These are phyloP conservation scores for Dipodomys spectabilis DNA, from an alignment of 2,113 vertebrate genomes.

Conservation along the genomic window DNA sequence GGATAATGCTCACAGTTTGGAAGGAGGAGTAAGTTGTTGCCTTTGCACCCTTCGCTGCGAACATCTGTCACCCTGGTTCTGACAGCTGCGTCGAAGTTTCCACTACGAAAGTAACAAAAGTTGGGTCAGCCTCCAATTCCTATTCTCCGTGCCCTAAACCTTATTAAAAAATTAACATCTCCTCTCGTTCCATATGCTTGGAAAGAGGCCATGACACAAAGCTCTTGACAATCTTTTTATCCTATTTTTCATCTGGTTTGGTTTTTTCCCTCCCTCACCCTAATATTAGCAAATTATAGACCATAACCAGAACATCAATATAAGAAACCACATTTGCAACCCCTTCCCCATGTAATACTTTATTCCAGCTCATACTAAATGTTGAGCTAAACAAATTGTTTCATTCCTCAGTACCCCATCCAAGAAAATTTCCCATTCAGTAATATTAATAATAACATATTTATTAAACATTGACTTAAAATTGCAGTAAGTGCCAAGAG, in stretches of 20 bases:
- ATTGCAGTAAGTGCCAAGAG: constrained; percentile 80
- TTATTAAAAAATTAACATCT: constrained; percentile 78
- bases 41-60: constrained; percentile 63
- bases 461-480: constrained; percentile 77
- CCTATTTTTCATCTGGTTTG: constrained; percentile 77
- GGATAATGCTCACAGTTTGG: constrained; percentile 32
- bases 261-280: constrained; percentile 40
- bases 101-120: constrained; percentile 57
- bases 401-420: constrained; percentile 55
- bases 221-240: constrained; percentile 73
- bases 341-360: not conserved
- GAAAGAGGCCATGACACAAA: constrained; percentile 73
- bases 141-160: constrained; percentile 45
- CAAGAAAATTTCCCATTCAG: constrained; percentile 77
- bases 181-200: constrained; percentile 78
- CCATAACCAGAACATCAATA: constrained; percentile 4
- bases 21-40: constrained; percentile 65
- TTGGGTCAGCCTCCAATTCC: constrained; percentile 64
- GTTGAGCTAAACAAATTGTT: constrained; percentile 37
- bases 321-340: not conserved
- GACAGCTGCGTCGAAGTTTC: constrained; percentile 62
- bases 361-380: not conserved
- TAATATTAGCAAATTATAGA: constrained; percentile 66
- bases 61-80: constrained; percentile 20
- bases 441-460: constrained; percentile 71